Evolutionary conservation across 2,888 invertebrate genomes (phyloP).

Genomic region (Corbicula japonica): DNA sequence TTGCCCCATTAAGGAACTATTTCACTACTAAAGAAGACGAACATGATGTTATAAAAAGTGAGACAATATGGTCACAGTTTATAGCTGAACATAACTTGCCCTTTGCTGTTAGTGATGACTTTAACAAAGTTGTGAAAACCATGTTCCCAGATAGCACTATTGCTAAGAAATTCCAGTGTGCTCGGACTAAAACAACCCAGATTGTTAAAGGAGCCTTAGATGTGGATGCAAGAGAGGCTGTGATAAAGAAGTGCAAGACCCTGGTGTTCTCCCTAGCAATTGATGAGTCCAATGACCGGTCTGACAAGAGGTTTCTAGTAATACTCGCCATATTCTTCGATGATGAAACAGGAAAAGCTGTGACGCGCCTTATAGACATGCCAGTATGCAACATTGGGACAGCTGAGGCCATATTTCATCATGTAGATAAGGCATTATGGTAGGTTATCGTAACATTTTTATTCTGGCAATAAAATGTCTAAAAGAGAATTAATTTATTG

Average conservation of each 20-base stretch:
- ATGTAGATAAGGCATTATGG: neutral
- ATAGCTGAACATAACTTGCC: neutral
- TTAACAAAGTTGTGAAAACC: neutral
- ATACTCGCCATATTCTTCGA: neutral
- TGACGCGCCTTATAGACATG: constrained; percentile 15
- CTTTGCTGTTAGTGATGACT: neutral
- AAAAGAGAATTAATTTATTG: neutral
- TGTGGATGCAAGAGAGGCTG: neutral
- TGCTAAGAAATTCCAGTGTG: neutral
- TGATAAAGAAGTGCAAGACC: constrained; percentile 1
- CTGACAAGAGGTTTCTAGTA: neutral
- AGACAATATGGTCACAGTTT: neutral
- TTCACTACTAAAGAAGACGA: neutral
- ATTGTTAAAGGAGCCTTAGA: constrained; percentile 10
- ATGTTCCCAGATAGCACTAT: neutral
- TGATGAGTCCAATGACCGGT: constrained; percentile 9
- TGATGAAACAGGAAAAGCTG: neutral
- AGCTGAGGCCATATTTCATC: neutral
- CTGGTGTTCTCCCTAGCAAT: constrained; percentile 1
- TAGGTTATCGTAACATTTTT: neutral
- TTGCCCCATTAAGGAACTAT: neutral
- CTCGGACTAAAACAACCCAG: neutral
- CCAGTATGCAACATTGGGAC: constrained; percentile 12
- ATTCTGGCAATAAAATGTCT: neutral
- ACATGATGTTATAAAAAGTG: neutral